phyloP scores from a whole-genome alignment of 2,888 invertebrate species.

The Anticlea derivata region DNA sequence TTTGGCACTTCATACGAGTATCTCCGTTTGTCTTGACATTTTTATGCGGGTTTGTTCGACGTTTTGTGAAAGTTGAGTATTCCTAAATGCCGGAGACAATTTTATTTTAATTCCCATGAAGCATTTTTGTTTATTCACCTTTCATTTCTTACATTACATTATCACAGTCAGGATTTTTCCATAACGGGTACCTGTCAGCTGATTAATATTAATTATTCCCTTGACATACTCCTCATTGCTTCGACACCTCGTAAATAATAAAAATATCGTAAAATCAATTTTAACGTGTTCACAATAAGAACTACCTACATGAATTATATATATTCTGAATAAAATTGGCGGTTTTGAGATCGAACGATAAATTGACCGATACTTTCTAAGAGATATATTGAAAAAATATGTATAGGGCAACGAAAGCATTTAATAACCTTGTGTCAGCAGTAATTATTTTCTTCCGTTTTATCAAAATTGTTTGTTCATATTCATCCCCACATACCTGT shows the following conservation, averaged over 20 bases:
- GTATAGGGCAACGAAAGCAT: not conserved
- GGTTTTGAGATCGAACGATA: conserved; percentile 40
- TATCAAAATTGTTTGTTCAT: not conserved
- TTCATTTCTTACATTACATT: conserved; percentile 5
- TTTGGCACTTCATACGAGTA: not conserved
- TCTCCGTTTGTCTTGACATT: not conserved
- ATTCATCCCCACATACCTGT: not conserved
- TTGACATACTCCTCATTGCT: conserved; percentile 32
- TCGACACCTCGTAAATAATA: conserved; percentile 13
- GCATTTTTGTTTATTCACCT: conserved; percentile 4
- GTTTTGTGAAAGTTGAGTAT: not conserved
- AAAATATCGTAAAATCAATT: conserved; percentile 9
- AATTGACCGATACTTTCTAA: conserved; percentile 18
- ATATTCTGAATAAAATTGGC: conserved; percentile 26
- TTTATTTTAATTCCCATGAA: not conserved
- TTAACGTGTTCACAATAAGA: conserved; percentile 16
- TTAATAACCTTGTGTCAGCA: not conserved
- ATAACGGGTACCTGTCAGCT: conserved; percentile 47
- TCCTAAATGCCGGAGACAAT: conserved; percentile 2
- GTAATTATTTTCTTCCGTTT: not conserved
- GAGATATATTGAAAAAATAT: conserved; percentile 1
- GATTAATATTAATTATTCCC: conserved; percentile 57
- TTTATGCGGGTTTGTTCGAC: not conserved
- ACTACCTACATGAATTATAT: conserved; percentile 2
- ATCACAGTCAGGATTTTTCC: conserved; percentile 36